Conservation (phyloP, 1,140 invertebrate species). For the Nasonia vitripennis region DNA sequence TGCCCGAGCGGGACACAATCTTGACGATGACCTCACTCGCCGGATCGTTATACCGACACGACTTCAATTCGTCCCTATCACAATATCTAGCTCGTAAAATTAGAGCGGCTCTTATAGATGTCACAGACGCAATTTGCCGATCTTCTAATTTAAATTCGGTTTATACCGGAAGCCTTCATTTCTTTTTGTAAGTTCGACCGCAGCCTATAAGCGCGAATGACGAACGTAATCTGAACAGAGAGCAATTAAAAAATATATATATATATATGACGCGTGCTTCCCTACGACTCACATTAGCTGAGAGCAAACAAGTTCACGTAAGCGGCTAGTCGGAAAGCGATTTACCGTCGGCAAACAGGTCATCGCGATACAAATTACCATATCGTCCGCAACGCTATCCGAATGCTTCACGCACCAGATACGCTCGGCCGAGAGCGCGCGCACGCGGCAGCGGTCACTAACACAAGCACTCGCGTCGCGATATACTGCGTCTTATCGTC, state of each 20-base stretch:
- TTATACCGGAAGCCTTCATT: neutral
- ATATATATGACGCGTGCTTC: too few species aligned
- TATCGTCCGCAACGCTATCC: constrained; percentile 19
- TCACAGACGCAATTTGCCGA: neutral
- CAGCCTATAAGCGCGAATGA: too few species aligned
- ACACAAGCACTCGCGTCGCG: too few species aligned
- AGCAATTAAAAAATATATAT: too few species aligned
- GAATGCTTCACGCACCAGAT: constrained; percentile 32
- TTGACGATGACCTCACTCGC: neutral
- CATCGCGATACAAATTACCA: constrained; percentile 11
- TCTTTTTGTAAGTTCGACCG: neutral
- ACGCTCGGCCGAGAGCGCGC: too few species aligned
- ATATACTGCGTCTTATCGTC: constrained; percentile 35
- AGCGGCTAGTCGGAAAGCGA: constrained; percentile 1
- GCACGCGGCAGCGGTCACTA: too few species aligned
- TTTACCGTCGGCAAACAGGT: constrained; percentile 20
- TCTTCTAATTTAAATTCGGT: neutral
- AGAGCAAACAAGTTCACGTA: neutral
- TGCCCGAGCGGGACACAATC: neutral
- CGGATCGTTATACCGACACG: neutral
- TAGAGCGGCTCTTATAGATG: neutral
- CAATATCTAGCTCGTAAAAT: neutral
- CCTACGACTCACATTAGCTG: too few species aligned
- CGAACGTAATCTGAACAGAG: too few species aligned
- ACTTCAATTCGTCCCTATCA: neutral